Evolutionary conservation across 1,140 invertebrate genomes (phyloP), one percentile per base, ranked within the genome.

Genomic region (Andrena cerasifolii): DNA sequence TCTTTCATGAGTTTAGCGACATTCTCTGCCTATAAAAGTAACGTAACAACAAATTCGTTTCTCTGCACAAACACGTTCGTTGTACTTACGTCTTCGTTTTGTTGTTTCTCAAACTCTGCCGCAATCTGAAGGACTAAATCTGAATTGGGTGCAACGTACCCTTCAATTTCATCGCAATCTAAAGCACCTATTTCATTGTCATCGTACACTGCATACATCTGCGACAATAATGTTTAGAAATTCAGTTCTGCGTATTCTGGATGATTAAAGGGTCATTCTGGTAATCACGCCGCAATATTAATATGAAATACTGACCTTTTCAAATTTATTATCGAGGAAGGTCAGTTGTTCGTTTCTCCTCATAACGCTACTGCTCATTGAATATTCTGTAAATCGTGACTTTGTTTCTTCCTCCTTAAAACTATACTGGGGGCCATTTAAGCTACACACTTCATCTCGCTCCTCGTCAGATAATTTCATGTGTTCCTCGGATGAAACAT

Each of bases 311-410:
- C 53, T 81, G 84, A 98, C 97, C 92, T 96, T 95, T 93, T 99
- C 98, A 94, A 99, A 99, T 87, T 95, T 94, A 87, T 98, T 96
- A 94, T 99, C 98, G 0, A 99, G 90, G 36, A 98, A 88, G 0
- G 95, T 94, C 0, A 99, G 93, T 61, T 97, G 96, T 70, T 98
- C 94, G 92, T 98, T 99, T 81, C 98, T 94, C 71, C 94, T 94
- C 4, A 99, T 97, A 0, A 98, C 96, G 86, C 97, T 98, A 56
- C 97, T 98, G 0, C 96, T 96, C 95, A 99, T 97, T 0, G 98
- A 99, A 91, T 99, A 99, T 86, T 97, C 95, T 0, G 98, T 99
- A 90, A 99, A 99, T 21, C 96, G 92, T 0, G 98, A 97, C 90
- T 97, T 98, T 0, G 96, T 96, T 90, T 98, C 96, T 86, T 96